Conservation (phyloP, 2,797 vertebrate species). For the Holocentrus rufus region DNA sequence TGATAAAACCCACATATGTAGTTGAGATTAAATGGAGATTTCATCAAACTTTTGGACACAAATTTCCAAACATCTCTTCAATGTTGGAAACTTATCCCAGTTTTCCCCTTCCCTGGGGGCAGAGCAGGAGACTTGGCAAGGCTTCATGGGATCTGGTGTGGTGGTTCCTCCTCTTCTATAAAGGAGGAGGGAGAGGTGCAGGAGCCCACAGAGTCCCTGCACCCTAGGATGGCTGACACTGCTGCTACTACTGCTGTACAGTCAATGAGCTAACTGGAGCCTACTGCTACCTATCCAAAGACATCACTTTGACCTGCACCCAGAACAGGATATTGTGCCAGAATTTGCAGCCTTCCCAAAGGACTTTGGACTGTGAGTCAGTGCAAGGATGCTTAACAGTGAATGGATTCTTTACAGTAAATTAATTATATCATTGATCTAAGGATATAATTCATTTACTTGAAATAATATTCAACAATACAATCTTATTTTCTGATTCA, state of each 20-base stretch:
- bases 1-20: conserved; percentile 15
- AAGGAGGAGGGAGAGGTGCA: conserved; percentile 72
- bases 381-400: neutral
- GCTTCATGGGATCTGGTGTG: conserved; percentile 52
- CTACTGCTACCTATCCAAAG: conserved; percentile 18
- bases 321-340: conserved; percentile 15
- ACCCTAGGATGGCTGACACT: conserved; percentile 62
- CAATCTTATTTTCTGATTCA: conserved; percentile 2
- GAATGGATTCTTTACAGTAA: neutral
- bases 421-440: neutral
- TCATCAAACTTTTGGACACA: conserved; percentile 25
- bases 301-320: conserved; percentile 13
- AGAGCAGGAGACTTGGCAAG: conserved; percentile 55
- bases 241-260: conserved; percentile 34
- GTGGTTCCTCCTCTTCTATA: conserved; percentile 76
- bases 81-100: conserved; percentile 45
- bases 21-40: conserved; percentile 33
- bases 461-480: neutral
- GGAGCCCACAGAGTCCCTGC: conserved; percentile 56
- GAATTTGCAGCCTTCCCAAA: conserved; percentile 16
- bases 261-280: conserved; percentile 59
- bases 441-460: neutral
- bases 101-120: conserved; percentile 62
- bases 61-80: conserved; percentile 28
- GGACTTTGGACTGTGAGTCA: conserved; percentile 52